These are phyloP conservation scores for Benitochromis conjunctus DNA, from an alignment of 2,113 vertebrate species.

Conservation along the genomic window DNA sequence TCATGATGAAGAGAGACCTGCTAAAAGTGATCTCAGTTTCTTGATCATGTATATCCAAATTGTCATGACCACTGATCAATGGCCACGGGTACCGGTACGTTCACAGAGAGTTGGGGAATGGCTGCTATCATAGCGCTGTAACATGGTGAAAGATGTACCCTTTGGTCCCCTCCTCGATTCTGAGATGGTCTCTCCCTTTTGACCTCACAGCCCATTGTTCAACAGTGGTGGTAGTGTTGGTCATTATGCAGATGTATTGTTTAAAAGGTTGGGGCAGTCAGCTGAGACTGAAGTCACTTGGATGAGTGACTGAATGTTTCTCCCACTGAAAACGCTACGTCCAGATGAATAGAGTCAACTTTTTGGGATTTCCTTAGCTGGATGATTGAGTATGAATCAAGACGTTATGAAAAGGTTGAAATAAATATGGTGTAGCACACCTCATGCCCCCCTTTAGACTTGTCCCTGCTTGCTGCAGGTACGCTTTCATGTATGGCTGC, in stretches of 20 bases:
- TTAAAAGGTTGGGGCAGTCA: neutral
- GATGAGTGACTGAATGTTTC: neutral
- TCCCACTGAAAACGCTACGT: neutral
- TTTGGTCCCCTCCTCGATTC: neutral
- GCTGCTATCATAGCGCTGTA: neutral
- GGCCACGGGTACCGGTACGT: neutral
- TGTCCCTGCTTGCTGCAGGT: neutral
- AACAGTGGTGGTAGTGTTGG: neutral
- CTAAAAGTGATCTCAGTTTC: neutral
- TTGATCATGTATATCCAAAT: neutral
- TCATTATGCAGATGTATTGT: neutral
- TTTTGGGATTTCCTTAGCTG: neutral
- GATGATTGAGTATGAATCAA: accelerated
- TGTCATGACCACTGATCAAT: neutral
- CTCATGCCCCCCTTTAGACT: neutral
- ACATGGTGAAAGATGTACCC: neutral
- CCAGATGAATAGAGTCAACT: neutral
- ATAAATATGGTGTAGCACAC: neutral
- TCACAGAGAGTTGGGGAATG: neutral
- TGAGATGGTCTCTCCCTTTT: neutral
- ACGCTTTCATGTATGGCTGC: neutral
- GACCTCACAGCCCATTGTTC: neutral
- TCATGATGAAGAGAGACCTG: neutral
- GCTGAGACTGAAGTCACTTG: neutral
- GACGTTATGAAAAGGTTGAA: neutral